Conservation (phyloP, 2,113 vertebrate genomes). For the Nannobrachium achirus region DNA sequence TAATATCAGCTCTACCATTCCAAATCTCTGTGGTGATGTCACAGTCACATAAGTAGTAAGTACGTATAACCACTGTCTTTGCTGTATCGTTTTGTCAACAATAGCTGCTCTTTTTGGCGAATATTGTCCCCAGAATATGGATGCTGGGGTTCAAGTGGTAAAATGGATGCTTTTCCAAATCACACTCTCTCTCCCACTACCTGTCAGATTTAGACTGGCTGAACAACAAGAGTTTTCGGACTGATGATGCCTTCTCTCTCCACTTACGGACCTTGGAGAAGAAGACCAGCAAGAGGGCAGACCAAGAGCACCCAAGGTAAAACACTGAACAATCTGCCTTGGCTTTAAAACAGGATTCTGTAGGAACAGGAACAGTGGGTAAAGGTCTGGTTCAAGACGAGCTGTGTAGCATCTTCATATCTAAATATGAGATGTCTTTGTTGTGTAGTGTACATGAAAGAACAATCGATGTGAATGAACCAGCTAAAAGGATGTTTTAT, state of each 20-base stretch:
- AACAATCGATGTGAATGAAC: background rate
- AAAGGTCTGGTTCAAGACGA: too few species aligned
- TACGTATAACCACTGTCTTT: too few species aligned
- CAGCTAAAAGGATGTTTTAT: background rate
- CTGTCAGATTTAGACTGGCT: conserved; percentile 89
- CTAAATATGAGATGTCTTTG: background rate
- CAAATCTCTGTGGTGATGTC: too few species aligned
- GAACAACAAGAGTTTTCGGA: conserved; percentile 88
- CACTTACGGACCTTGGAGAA: conserved; percentile 75
- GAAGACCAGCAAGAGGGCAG: conserved; percentile 17
- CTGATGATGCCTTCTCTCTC: conserved; percentile 75
- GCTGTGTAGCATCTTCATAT: too few species aligned
- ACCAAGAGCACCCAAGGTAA: conserved; percentile 60
- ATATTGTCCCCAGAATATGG: too few species aligned
- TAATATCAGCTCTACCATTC: too few species aligned
- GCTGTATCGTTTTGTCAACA: too few species aligned
- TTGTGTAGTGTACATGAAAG: background rate
- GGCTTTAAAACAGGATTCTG: background rate
- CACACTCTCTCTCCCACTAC: background rate
- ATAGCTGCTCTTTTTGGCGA: too few species aligned
- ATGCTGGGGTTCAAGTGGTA: too few species aligned
- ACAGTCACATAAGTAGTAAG: too few species aligned
- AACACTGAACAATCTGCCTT: too few species aligned
- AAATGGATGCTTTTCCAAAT: background rate
- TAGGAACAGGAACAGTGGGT: too few species aligned